Conservation (phyloP, 1,140 invertebrate species). For the Nylanderia fulva region DNA sequence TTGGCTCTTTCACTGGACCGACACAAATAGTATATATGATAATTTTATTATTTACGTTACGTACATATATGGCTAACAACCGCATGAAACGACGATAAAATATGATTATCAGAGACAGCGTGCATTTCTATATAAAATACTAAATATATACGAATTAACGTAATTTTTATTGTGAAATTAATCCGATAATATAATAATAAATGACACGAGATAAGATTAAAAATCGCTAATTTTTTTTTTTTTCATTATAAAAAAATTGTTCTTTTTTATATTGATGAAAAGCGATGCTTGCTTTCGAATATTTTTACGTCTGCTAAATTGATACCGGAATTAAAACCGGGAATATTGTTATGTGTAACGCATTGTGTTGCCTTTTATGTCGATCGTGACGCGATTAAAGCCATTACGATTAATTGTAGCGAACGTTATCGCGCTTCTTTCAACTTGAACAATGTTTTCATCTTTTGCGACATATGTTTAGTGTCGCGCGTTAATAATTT, state of each 20-base stretch:
- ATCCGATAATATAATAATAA: too few relatives aligned
- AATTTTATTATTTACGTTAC: background rate
- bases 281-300: background rate
- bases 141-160: too few relatives aligned
- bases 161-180: too few relatives aligned
- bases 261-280: too few relatives aligned
- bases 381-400: conserved; percentile 28
- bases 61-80: background rate
- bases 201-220: too few relatives aligned
- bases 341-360: conserved; percentile 33
- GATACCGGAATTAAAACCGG: background rate
- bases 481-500: background rate
- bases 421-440: background rate
- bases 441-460: background rate
- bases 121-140: too few relatives aligned
- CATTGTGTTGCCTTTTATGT: conserved; percentile 18
- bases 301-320: background rate
- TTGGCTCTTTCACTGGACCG: background rate
- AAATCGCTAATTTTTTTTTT: too few relatives aligned
- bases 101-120: background rate
- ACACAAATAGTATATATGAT: background rate
- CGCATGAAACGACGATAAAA: background rate
- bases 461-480: conserved; percentile 8
- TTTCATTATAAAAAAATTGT: too few relatives aligned
- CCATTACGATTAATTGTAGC: conserved; percentile 4